Evolutionary conservation across 2,797 vertebrate species (phyloP).

Genomic region (Lophotriccus pileatus): DNA sequence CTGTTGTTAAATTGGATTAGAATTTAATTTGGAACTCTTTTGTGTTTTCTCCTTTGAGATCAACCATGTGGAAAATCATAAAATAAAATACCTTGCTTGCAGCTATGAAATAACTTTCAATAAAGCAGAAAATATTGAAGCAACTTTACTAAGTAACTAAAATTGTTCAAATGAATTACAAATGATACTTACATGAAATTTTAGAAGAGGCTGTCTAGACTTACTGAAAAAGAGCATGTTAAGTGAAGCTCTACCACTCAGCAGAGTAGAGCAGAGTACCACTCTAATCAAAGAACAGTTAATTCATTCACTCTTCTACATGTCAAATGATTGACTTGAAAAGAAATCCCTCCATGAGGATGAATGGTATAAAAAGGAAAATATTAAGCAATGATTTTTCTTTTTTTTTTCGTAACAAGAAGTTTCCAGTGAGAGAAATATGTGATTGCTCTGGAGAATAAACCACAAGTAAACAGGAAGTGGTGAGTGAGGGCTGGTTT

Average conservation of each 20-base stretch:
- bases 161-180: conserved; percentile 37
- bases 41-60: background rate
- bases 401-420: background rate
- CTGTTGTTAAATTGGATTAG: background rate
- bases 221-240: background rate
- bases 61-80: background rate
- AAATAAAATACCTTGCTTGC: background rate
- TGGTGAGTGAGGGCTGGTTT: background rate
- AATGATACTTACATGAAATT: conserved; percentile 20
- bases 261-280: background rate
- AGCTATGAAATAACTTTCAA: conserved; percentile 17
- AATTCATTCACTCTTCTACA: background rate
- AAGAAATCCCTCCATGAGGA: background rate
- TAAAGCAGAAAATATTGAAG: conserved; percentile 1
- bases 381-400: background rate
- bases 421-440: background rate
- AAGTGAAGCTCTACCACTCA: background rate
- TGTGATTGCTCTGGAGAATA: background rate
- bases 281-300: background rate
- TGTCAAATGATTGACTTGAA: background rate
- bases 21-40: background rate
- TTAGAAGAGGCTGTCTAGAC: conserved; percentile 4
- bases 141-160: background rate
- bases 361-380: background rate
- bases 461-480: conserved; percentile 48